Evolutionary conservation across 2,797 vertebrate genomes (phyloP).

Genomic region (Peromyscus nudipes): DNA sequence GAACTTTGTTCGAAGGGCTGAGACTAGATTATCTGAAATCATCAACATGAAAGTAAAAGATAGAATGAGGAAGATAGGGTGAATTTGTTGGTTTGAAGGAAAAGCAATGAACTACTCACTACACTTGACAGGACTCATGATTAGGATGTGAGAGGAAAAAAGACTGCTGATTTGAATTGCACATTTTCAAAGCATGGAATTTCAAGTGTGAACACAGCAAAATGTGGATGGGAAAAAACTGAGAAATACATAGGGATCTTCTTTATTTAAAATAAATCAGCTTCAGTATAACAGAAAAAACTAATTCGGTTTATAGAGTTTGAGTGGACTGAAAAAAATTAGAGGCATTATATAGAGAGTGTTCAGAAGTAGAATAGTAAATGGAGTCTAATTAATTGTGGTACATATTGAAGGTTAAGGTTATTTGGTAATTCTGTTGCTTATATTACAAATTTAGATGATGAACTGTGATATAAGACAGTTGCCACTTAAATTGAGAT

Average conservation of each 20-base stretch:
- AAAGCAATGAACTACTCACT: neutral
- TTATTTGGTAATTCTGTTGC: conserved; percentile 14
- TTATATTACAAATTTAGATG: conserved; percentile 39
- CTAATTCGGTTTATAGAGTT: neutral
- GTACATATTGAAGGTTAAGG: conserved; percentile 26
- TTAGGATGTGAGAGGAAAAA: neutral
- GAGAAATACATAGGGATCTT: neutral
- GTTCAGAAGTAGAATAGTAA: neutral
- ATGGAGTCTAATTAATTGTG: neutral
- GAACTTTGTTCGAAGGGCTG: conserved; percentile 5
- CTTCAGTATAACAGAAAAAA: neutral
- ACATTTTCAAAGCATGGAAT: neutral
- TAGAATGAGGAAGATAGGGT: neutral
- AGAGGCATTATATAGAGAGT: neutral
- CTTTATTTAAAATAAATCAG: neutral
- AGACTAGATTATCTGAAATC: conserved; percentile 21
- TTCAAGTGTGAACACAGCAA: neutral
- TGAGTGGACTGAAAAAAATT: neutral
- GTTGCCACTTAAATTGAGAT: neutral
- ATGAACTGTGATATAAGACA: neutral
- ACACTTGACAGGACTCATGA: neutral
- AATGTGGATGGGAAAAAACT: neutral
- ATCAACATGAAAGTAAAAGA: neutral
- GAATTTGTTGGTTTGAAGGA: neutral
- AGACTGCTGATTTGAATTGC: neutral